Percentiles rank a stretch among this genome's conserved stretches.
These are phyloP conservation scores for Pristionchus fissidentatus DNA, from an alignment of 2,888 invertebrate genomes.

Conservation along the genomic window DNA sequence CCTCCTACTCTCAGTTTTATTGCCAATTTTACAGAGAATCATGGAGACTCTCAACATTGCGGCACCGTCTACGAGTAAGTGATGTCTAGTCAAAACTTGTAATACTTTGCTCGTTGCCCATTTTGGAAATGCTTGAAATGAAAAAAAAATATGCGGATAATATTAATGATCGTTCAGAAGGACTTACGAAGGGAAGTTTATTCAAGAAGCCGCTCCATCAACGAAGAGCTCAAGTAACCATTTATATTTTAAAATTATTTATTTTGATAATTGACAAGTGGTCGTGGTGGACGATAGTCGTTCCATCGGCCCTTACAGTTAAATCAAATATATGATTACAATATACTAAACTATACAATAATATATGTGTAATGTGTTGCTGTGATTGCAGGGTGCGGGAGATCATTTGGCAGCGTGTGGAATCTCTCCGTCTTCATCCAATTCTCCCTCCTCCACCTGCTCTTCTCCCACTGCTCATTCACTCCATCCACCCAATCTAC, in stretches of 20 bases:
- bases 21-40: background rate
- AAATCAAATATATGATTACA: background rate
- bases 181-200: background rate
- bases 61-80: background rate
- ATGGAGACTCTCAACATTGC: conserved; percentile 13
- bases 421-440: conserved; percentile 52
- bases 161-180: conserved; percentile 13
- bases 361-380: background rate
- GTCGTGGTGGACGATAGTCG: too few relatives aligned
- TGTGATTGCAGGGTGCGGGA: conserved; percentile 1
- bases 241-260: background rate
- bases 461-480: conserved; percentile 67
- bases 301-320: too few relatives aligned
- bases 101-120: too few relatives aligned
- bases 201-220: conserved; percentile 10
- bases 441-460: conserved; percentile 67
- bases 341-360: background rate
- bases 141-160: too few relatives aligned
- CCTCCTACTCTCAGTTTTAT: too few relatives aligned
- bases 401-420: conserved; percentile 30
- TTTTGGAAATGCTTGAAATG: background rate
- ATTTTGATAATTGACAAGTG: background rate
- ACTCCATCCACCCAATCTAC: conserved; percentile 56
- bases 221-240: conserved; percentile 15
- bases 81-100: background rate